Percentiles rank a stretch among this genome's conserved stretches.
Evolutionary conservation across 2,888 invertebrate species (phyloP).

Genomic region (Eueremaeus valkanovi): DNA sequence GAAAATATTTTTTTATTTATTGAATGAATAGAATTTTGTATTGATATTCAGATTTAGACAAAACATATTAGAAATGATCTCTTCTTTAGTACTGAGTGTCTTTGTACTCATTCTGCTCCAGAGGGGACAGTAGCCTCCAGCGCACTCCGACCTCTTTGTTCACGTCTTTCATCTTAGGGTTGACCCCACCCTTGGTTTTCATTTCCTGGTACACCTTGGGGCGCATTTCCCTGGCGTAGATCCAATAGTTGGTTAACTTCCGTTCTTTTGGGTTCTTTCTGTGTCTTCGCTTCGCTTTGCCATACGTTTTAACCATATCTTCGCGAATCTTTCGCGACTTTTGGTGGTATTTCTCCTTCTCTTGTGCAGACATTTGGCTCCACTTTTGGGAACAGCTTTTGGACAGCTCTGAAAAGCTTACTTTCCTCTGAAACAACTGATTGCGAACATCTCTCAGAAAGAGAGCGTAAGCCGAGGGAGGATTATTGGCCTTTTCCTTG

Average conservation of each 20-base stretch:
- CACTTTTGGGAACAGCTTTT: not conserved
- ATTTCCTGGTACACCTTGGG: not conserved
- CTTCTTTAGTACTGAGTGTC: too few relatives aligned
- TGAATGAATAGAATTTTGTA: too few relatives aligned
- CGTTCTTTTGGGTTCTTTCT: not conserved
- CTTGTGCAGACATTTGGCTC: not conserved
- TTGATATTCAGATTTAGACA: too few relatives aligned
- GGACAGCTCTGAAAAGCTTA: not conserved
- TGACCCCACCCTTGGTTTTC: not conserved
- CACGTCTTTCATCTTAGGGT: not conserved
- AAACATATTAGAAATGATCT: too few relatives aligned
- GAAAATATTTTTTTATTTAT: too few relatives aligned
- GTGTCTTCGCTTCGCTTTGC: not conserved
- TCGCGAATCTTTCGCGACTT: not conserved
- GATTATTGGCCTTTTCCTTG: not conserved
- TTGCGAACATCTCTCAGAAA: not conserved
- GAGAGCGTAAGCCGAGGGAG: not conserved
- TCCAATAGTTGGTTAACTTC: not conserved
- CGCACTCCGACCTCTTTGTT: not conserved
- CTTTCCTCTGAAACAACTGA: not conserved
- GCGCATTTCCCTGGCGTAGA: not conserved
- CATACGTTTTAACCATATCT: not conserved
- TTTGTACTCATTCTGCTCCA: too few relatives aligned
- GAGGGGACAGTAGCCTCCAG: not conserved
- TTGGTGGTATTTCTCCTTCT: not conserved